Evolutionary conservation across 2,888 invertebrate species (phyloP).

Genomic region (Dicyrtomina minuta): DNA sequence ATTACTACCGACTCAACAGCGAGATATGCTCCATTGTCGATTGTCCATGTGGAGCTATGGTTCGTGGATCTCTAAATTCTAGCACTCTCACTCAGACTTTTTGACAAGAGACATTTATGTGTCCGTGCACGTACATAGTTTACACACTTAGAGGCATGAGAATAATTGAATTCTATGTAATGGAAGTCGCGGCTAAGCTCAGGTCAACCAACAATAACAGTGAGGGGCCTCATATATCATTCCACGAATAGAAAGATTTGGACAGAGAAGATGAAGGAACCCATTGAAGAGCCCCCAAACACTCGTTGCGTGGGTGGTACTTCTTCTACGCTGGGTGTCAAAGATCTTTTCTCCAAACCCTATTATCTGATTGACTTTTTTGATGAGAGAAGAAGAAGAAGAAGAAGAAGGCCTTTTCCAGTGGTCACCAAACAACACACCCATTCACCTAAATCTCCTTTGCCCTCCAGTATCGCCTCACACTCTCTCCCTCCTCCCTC

Average conservation of each 20-base stretch:
- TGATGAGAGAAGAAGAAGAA: constrained; percentile 14
- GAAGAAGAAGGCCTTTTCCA: constrained; percentile 28
- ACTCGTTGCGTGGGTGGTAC: constrained; percentile 41
- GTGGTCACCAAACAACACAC: constrained; percentile 43
- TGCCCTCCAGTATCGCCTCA: constrained; percentile 14
- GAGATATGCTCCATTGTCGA: no score
- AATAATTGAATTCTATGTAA: constrained; percentile 32
- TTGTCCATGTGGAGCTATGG: no score
- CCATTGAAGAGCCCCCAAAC: constrained; percentile 50
- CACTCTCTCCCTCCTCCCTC: constrained; percentile 12
- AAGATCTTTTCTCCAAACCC: constrained; percentile 35
- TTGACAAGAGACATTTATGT: not conserved
- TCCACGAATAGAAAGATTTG: constrained; percentile 46
- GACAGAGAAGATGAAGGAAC: constrained; percentile 48
- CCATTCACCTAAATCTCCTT: constrained; percentile 37
- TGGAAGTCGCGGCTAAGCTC: constrained; percentile 22
- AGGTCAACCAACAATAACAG: constrained; percentile 40
- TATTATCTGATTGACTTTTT: constrained; percentile 42
- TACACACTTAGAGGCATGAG: constrained; percentile 13
- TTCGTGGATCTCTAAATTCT: no score
- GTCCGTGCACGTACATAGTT: not conserved
- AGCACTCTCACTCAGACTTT: not conserved
- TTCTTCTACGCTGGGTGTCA: constrained; percentile 37
- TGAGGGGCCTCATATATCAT: constrained; percentile 48
- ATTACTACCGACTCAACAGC: no score